Percentiles rank a stretch among this genome's conserved stretches.
Evolutionary conservation across 2,797 vertebrate species (phyloP).

Genomic region (Graptemys geographica): DNA sequence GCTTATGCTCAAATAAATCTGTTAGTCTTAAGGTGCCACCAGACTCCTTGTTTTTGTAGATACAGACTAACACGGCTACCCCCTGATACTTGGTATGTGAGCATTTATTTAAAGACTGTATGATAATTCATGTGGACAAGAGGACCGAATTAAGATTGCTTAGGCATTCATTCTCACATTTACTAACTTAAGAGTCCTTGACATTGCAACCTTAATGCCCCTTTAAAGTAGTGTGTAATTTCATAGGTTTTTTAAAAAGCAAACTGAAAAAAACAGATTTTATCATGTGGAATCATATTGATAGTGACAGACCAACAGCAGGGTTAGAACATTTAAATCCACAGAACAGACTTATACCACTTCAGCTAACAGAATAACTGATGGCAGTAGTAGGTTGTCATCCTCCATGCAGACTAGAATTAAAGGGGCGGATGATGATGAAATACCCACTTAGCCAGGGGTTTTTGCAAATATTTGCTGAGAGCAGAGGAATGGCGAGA

Average conservation of each 20-base stretch:
- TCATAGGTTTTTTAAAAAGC: neutral
- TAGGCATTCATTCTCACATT: neutral
- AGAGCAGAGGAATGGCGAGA: neutral
- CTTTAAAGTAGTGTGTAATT: neutral
- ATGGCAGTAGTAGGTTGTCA: neutral
- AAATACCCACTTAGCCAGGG: neutral
- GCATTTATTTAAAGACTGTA: neutral
- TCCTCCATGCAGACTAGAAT: neutral
- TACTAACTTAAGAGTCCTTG: too few species aligned
- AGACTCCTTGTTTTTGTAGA: too few species aligned
- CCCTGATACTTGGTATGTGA: neutral
- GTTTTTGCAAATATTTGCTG: constrained; percentile 48
- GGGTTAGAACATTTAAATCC: neutral
- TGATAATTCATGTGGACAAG: neutral
- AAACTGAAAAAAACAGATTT: neutral
- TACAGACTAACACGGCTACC: too few species aligned
- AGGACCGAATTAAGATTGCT: neutral
- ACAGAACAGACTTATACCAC: neutral
- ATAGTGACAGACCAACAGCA: neutral
- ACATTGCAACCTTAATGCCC: neutral
- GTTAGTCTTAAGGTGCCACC: too few species aligned
- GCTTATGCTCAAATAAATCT: too few species aligned
- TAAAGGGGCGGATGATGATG: neutral
- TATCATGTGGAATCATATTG: neutral
- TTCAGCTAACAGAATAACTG: neutral